These are phyloP conservation scores for Zosterops japonicus DNA, from an alignment of 2,113 vertebrate species.

Conservation along the genomic window DNA sequence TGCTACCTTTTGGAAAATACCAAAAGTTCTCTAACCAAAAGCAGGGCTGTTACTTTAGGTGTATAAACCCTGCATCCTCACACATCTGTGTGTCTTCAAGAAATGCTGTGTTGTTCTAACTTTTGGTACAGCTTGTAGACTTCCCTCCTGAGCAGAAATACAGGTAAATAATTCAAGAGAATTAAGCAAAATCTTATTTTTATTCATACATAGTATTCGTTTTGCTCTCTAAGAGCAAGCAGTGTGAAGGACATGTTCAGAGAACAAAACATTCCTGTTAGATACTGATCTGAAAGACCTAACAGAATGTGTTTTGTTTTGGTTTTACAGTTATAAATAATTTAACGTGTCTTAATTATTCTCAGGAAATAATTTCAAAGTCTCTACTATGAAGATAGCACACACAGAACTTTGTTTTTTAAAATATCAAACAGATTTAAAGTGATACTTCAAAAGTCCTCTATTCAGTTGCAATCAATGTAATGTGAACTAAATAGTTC, in stretches of 20 bases:
- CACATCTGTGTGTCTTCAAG: not conserved
- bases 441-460: conserved; percentile 16
- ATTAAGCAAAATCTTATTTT: not conserved
- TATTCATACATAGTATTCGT: not conserved
- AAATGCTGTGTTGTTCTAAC: not conserved
- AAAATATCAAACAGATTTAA: conserved; percentile 21
- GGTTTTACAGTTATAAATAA: not conserved
- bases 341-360: conserved; percentile 27
- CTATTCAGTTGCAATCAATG: not conserved
- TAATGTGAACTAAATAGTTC: not conserved
- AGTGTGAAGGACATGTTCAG: not conserved
- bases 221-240: not conserved
- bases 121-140: not conserved
- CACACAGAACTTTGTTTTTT: not conserved
- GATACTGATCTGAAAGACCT: not conserved
- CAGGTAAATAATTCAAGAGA: not conserved
- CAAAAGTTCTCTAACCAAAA: not conserved
- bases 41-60: fast-evolving
- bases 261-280: not conserved
- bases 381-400: not conserved
- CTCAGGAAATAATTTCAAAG: conserved; percentile 6
- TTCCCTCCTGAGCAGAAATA: not conserved
- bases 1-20: not conserved
- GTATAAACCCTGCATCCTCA: not conserved
- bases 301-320: not conserved